Conservation (phyloP, 2,888 invertebrate species). For the Drosophila birchii region DNA sequence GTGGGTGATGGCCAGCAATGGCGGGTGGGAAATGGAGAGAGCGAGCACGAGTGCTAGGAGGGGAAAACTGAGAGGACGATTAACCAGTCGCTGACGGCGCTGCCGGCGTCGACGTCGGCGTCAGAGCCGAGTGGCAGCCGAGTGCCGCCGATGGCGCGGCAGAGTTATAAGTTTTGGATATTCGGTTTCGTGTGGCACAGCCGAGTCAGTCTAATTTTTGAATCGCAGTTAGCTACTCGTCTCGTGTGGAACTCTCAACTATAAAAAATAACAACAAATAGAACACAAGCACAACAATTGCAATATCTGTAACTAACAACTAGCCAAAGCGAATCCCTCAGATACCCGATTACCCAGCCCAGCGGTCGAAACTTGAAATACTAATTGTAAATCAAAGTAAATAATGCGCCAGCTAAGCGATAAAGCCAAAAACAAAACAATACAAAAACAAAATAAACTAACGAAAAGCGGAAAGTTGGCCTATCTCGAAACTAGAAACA, state of each 20-base stretch:
- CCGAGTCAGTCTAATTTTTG: constrained; percentile 83
- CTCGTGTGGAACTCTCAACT: constrained; percentile 79
- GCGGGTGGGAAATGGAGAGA: constrained; percentile 47
- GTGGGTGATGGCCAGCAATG: constrained; percentile 6
- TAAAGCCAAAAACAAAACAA: constrained; percentile 22
- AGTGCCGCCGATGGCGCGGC: constrained; percentile 22
- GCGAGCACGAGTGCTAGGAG: constrained; percentile 15
- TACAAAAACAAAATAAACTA: neutral
- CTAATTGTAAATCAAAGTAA: constrained; percentile 60
- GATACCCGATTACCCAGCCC: constrained; percentile 46
- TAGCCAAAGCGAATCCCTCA: constrained; percentile 7
- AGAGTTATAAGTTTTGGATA: constrained; percentile 31
- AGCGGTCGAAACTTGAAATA: constrained; percentile 52
- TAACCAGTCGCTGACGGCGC: constrained; percentile 65
- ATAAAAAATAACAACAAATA: constrained; percentile 54
- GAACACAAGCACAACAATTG: constrained; percentile 51
- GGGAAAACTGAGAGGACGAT: constrained; percentile 26
- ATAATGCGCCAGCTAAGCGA: constrained; percentile 22
- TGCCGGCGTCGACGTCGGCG: constrained; percentile 41
- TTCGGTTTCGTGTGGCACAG: constrained; percentile 16
- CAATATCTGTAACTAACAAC: constrained; percentile 41
- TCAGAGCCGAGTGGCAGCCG: constrained; percentile 19
- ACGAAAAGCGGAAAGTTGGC: constrained; percentile 7
- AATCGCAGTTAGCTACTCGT: constrained; percentile 83
- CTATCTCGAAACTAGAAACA: constrained; percentile 36